Conservation (phyloP, 2,113 vertebrate genomes). For the Semnopithecus entellus region DNA sequence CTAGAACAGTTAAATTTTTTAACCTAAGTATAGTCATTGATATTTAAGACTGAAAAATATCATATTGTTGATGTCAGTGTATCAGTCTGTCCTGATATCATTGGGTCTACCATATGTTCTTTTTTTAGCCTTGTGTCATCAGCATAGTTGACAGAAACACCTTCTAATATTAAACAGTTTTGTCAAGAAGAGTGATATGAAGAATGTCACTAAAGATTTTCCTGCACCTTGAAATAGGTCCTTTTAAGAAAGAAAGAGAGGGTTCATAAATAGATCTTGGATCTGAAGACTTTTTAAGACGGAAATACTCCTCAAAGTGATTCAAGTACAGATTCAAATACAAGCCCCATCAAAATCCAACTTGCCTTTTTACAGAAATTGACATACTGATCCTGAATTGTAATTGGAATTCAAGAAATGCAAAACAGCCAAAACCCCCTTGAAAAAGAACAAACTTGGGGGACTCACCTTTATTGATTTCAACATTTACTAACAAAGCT, state of each 20-base stretch:
- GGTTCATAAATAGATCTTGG: not conserved
- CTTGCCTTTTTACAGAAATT: not conserved
- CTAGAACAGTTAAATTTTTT: not conserved
- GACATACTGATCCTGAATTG: not conserved
- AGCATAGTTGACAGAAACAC: not conserved
- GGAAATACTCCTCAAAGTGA: not conserved
- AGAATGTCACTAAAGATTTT: not conserved
- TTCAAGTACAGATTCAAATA: not conserved
- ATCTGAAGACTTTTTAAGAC: not conserved
- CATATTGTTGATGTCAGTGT: not conserved
- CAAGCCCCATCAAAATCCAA: not conserved
- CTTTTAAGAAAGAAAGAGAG: not conserved
- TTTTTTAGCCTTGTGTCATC: not conserved
- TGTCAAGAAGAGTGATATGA: not conserved
- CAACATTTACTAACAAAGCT: conserved; percentile 1
- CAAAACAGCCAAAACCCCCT: not conserved
- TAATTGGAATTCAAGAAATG: not conserved
- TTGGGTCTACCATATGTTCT: not conserved
- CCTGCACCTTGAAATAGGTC: not conserved
- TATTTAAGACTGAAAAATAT: not conserved
- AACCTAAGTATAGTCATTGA: not conserved
- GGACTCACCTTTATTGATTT: not conserved
- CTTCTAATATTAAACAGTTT: not conserved
- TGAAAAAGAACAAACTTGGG: not conserved
- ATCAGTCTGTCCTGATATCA: not conserved